Evolutionary conservation across 2,888 invertebrate genomes (phyloP).

Genomic region (Autographa pulchrina): DNA sequence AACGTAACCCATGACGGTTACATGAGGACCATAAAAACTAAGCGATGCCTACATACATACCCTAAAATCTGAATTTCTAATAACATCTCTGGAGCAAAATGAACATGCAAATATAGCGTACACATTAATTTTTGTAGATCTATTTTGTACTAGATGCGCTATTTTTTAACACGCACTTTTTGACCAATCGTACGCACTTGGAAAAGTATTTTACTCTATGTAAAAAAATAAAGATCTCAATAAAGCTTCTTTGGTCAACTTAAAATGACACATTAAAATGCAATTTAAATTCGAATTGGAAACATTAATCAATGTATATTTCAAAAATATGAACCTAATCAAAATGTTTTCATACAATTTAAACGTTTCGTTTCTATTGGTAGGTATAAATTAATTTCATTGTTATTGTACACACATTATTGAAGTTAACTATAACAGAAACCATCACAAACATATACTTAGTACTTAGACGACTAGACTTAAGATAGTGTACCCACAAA

Average conservation of each 20-base stretch:
- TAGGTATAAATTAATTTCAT: neutral
- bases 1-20: slow-evolving; percentile 61
- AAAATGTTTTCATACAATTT: neutral
- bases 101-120: slow-evolving; percentile 83
- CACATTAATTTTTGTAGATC: slow-evolving; percentile 74
- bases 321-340: no score
- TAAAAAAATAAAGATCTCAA: no score
- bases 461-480: neutral
- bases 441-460: neutral
- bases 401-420: neutral
- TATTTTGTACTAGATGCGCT: slow-evolving; percentile 64
- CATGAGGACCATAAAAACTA: slow-evolving; percentile 78
- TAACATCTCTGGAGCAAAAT: slow-evolving; percentile 79
- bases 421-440: neutral
- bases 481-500: neutral
- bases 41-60: slow-evolving; percentile 71
- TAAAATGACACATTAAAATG: no score
- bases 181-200: neutral
- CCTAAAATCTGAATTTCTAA: slow-evolving; percentile 86
- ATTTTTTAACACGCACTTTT: neutral
- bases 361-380: no score
- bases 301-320: no score
- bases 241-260: no score
- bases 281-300: no score
- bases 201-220: neutral